Conservation (phyloP, 1,140 invertebrate species). For the Brachionus paranguensis region DNA sequence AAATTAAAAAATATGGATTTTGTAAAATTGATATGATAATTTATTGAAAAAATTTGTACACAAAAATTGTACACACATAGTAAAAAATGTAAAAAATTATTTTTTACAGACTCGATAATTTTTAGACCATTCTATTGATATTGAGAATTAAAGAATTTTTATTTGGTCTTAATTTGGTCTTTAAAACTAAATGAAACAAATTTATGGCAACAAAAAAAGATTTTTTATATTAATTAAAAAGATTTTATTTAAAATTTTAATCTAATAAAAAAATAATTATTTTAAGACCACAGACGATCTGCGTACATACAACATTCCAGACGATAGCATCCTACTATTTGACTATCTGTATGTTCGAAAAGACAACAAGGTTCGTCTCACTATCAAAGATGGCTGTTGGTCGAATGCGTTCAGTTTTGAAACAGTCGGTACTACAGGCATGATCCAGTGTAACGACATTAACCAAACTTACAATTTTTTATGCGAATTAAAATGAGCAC, state of each 20-base stretch:
- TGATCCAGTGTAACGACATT: conserved; percentile 9
- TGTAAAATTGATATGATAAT: too few relatives aligned
- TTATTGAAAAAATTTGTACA: too few relatives aligned
- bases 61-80: too few relatives aligned
- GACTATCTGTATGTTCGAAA: neutral
- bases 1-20: too few relatives aligned
- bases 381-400: neutral
- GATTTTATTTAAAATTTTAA: neutral
- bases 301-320: neutral
- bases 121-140: too few relatives aligned
- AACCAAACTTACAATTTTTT: conserved; percentile 14
- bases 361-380: conserved; percentile 32
- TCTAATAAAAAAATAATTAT: neutral
- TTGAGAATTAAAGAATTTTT: too few relatives aligned
- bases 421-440: conserved; percentile 35
- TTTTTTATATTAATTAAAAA: too few relatives aligned
- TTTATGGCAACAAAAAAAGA: too few relatives aligned
- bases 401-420: conserved; percentile 17
- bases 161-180: too few relatives aligned
- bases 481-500: conserved; percentile 38
- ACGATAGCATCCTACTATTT: conserved; percentile 2
- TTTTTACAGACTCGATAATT: too few relatives aligned
- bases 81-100: too few relatives aligned
- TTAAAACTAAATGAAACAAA: too few relatives aligned
- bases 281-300: neutral